Percentiles rank a stretch among this genome's conserved stretches.
Conservation (phyloP, 2,797 vertebrate species). For the Trachops cirrhosus region DNA sequence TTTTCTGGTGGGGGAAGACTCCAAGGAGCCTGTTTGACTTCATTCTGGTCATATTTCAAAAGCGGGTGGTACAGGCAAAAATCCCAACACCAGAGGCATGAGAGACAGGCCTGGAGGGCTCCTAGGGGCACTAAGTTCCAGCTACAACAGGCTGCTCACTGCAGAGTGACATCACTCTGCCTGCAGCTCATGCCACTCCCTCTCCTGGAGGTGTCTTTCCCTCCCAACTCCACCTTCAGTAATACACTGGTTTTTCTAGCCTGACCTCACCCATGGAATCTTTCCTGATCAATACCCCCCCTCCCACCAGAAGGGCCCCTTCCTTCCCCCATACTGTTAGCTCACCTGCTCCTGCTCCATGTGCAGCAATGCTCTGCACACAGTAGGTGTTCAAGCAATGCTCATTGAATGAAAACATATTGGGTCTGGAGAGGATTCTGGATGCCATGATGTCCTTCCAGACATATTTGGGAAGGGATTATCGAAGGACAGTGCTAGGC, state of each 20-base stretch:
- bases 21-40: not conserved
- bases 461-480: not conserved
- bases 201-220: not conserved
- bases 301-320: not conserved
- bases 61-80: not conserved
- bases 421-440: not conserved
- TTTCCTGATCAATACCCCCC: not conserved
- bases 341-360: not conserved
- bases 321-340: not conserved
- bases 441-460: not conserved
- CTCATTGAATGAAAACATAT: not conserved
- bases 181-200: not conserved
- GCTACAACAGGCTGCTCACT: not conserved
- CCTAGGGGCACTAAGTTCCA: not conserved
- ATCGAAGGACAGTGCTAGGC: not conserved
- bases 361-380: not conserved
- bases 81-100: not conserved
- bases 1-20: not conserved
- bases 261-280: not conserved
- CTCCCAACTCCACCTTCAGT: not conserved
- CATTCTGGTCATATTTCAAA: not conserved
- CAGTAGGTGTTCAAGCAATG: not conserved
- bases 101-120: not conserved
- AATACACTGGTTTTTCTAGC: not conserved
- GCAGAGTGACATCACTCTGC: not conserved